Evolutionary conservation across 2,888 invertebrate genomes (phyloP).

Genomic region (Drosophila multiciliata): DNA sequence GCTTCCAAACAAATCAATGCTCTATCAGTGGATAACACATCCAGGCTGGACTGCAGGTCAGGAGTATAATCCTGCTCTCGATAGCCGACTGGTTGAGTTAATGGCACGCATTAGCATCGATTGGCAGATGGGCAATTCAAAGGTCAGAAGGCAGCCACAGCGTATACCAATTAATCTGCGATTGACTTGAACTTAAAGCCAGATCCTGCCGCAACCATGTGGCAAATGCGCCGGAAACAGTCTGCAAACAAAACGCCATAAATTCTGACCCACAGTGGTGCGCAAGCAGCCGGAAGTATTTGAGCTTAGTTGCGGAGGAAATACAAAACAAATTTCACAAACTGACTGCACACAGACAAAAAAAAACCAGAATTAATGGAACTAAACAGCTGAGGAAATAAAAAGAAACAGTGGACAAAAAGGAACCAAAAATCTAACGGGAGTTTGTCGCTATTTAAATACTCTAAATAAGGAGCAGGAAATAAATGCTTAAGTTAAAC

Average conservation of each 20-base stretch:
- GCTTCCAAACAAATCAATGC: slow-evolving; percentile 48
- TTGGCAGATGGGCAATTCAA: slow-evolving; percentile 25
- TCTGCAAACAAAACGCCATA: slow-evolving; percentile 67
- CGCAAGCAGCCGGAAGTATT: slow-evolving; percentile 73
- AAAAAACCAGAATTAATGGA: slow-evolving; percentile 65
- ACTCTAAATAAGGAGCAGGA: slow-evolving; percentile 8
- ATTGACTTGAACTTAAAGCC: slow-evolving; percentile 48
- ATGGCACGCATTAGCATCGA: slow-evolving; percentile 39
- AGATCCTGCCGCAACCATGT: slow-evolving; percentile 49
- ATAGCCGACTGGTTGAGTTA: slow-evolving; percentile 29
- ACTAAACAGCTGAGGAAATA: slow-evolving; percentile 45
- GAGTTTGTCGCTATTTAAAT: slow-evolving; percentile 31
- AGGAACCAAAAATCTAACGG: slow-evolving; percentile 12
- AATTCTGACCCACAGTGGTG: slow-evolving; percentile 61
- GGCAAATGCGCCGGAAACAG: slow-evolving; percentile 71
- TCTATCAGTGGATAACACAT: slow-evolving; percentile 27
- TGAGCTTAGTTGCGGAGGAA: slow-evolving; percentile 64
- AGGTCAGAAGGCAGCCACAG: slow-evolving; percentile 56
- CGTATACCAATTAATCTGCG: slow-evolving; percentile 60
- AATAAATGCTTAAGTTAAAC: background rate
- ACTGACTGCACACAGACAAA: slow-evolving; percentile 15
- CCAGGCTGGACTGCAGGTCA: slow-evolving; percentile 25
- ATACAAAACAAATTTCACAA: slow-evolving; percentile 70
- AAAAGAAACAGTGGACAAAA: background rate
- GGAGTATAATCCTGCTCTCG: slow-evolving; percentile 39